Base-by-base conservation (phyloP, 2,113 vertebrate genomes). In the Oxyruncus cristatus region DNA sequence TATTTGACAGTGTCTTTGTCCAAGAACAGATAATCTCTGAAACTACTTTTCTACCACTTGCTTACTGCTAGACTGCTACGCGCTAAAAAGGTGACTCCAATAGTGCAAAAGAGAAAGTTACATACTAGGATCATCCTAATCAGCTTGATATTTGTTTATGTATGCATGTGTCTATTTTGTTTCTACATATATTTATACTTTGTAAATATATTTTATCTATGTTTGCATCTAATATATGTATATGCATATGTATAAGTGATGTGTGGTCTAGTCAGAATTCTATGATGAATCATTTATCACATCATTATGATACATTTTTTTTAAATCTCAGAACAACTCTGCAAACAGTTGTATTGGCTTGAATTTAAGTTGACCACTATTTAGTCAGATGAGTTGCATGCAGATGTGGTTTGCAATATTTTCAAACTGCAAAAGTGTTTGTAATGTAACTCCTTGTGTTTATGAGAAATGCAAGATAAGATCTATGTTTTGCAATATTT, bases 1-100 rank as follows among this genome's bases (percentile, higher is more conserved):
- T 26, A 32, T 82, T 78, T 94, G 41, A 68, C 35, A 63, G 14
- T 55, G 24, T 75, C 44, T 72, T 94, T 73, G 82, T 92, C 39
- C 41, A 95, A 92, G 71, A 75, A 91, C 35, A 95, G 24, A 46
- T 87, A 56, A 86, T 86, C 68, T 93, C 72, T 91, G 85, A 84
- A 20, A 53, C 5, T 46, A 15, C 9, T 78, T 93, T 83, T 90
- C 85, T 79, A 61, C 37, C 32, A 59, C 11, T 68, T 85, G 35
- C 39, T 83, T 91, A 42, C 56, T 89, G 52, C 52, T 88, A 67
- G 50, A 56, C 16, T 92, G 23, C 35, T 87, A 56, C 10, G 22
- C 72, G 30, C 68, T 91, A 95, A 46, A 85, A 42, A 92, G 72
- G 66, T 63, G 94, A 78, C 91, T 86, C 59, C 70, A 77, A 49